Evolutionary conservation across 1,140 invertebrate genomes (phyloP).

Genomic region (Leptinotarsa lineolata): DNA sequence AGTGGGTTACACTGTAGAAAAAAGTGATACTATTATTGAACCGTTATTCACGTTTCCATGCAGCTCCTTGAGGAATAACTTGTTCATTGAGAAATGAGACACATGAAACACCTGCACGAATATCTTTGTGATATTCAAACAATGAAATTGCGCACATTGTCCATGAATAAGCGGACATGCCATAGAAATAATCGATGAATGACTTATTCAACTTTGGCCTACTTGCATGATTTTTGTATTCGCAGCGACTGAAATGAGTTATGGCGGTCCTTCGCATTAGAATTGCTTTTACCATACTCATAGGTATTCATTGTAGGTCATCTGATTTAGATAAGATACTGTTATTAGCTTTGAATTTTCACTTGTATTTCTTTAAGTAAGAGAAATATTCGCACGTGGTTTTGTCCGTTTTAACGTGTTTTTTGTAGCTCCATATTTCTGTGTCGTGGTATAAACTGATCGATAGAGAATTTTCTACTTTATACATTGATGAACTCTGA

Average conservation of each 20-base stretch:
- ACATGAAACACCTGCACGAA: neutral
- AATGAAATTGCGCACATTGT: neutral
- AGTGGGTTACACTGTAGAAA: too few species aligned
- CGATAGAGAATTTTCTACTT: too few species aligned
- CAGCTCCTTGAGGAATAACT: neutral
- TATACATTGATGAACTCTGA: too few species aligned
- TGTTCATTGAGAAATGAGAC: neutral
- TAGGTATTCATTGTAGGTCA: neutral
- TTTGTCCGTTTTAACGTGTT: too few species aligned
- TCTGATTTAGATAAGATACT: neutral
- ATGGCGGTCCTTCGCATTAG: neutral
- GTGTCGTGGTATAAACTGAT: too few species aligned
- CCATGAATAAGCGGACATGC: conserved; percentile 1
- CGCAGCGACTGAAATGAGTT: neutral
- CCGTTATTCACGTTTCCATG: neutral
- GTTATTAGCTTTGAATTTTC: too few species aligned
- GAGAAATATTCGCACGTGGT: too few species aligned
- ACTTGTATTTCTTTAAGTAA: too few species aligned
- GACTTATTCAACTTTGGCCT: conserved; percentile 5
- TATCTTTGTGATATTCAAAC: neutral
- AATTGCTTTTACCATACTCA: neutral
- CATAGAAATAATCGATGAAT: neutral
- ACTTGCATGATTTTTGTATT: neutral
- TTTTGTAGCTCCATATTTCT: too few species aligned
- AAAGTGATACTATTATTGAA: too few species aligned